Percentiles rank a stretch among this genome's conserved stretches.
These are phyloP conservation scores for Trypoxylus dichotomus DNA, from an alignment of 1,140 invertebrate species.

Conservation along the genomic window DNA sequence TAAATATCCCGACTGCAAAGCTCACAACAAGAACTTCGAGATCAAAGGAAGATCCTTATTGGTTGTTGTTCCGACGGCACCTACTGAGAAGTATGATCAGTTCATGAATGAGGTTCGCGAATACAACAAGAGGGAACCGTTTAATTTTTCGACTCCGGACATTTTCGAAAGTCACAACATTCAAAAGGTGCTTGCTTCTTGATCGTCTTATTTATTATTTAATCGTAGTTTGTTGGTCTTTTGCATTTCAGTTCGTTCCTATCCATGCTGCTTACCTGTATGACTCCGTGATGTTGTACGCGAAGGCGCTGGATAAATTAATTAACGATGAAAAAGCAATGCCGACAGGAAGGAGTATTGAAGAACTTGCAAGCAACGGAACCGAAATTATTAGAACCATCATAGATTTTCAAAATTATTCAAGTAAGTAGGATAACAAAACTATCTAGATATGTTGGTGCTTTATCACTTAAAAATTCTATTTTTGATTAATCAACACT, in stretches of 20 bases:
- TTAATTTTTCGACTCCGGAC: slow-evolving; percentile 68
- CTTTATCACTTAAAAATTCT: no score
- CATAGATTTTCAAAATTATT: slow-evolving; percentile 70
- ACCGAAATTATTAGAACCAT: slow-evolving; percentile 78
- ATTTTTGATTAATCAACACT: no score
- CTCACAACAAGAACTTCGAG: slow-evolving; percentile 63
- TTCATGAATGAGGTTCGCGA: slow-evolving; percentile 77
- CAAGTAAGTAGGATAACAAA: slow-evolving; percentile 65
- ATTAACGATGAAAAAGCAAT: slow-evolving; percentile 58
- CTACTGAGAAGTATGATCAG: slow-evolving; percentile 70
- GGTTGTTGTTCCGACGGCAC: slow-evolving; percentile 82
- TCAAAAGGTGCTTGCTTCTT: slow-evolving; percentile 56
- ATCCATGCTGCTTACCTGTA: slow-evolving; percentile 95
- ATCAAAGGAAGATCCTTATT: slow-evolving; percentile 78
- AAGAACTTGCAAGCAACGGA: slow-evolving; percentile 74
- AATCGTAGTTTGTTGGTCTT: slow-evolving; percentile 36
- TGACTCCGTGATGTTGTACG: slow-evolving; percentile 92
- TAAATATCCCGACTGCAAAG: slow-evolving; percentile 63
- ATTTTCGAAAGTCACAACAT: slow-evolving; percentile 58
- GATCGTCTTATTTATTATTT: slow-evolving; percentile 31
- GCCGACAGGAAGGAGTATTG: slow-evolving; percentile 52
- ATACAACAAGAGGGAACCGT: slow-evolving; percentile 76
- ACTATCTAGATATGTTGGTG: background rate
- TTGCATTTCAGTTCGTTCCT: slow-evolving; percentile 73
- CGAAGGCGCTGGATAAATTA: slow-evolving; percentile 77